phyloP scores from a whole-genome alignment of 2,113 vertebrate species.

The Zosterops lateralis region DNA sequence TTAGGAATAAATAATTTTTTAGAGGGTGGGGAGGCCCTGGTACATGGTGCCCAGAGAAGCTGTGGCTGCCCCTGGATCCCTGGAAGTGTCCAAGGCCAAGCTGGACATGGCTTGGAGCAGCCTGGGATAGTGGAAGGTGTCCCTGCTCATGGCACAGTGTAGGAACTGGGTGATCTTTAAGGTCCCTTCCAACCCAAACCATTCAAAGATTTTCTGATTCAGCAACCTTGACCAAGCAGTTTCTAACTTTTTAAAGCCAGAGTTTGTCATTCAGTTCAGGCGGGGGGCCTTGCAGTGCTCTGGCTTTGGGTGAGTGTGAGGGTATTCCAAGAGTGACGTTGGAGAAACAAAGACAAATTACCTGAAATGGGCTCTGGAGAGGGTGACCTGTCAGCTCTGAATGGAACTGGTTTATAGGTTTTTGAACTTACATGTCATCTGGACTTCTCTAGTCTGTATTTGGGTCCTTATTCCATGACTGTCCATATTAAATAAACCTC shows the following conservation, averaged over 20 bases:
- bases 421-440: not conserved
- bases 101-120: not conserved
- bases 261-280: not conserved
- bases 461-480: not conserved
- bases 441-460: not conserved
- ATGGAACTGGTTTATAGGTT: not conserved
- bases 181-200: not conserved
- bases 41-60: not conserved
- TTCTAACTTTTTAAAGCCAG: not conserved
- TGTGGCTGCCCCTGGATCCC: not conserved
- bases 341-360: not conserved
- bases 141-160: too few relatives aligned
- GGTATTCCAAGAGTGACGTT: not conserved
- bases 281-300: not conserved
- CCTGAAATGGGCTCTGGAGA: not conserved
- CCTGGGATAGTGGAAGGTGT: fast-evolving
- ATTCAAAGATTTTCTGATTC: not conserved
- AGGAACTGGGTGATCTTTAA: too few relatives aligned
- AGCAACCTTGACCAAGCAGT: not conserved
- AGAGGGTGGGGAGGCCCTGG: fast-evolving
- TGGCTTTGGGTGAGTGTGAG: not conserved
- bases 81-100: not conserved
- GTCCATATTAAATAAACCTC: not conserved
- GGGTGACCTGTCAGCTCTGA: not conserved
- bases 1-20: not conserved